These are phyloP conservation scores for Sebastes trivittatus DNA, from an alignment of 2,797 vertebrate species.

Conservation along the genomic window DNA sequence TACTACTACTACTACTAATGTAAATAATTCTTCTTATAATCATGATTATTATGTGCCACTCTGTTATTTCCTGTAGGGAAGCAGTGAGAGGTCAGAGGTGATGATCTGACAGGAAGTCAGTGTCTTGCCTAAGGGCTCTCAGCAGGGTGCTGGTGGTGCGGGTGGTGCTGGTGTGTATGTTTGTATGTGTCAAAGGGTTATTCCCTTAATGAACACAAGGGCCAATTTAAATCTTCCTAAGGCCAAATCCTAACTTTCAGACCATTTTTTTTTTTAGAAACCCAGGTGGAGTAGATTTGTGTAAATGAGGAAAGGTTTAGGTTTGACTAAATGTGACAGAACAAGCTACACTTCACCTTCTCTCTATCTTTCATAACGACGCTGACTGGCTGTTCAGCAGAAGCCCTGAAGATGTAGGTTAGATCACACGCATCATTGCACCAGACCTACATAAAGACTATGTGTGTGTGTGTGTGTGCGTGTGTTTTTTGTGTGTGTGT, in stretches of 20 bases:
- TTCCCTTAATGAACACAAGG: background rate
- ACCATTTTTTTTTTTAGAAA: background rate
- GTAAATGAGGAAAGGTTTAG: background rate
- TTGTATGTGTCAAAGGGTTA: background rate
- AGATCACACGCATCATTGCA: slow-evolving; percentile 70
- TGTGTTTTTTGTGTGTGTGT: slow-evolving; percentile 2
- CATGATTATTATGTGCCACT: background rate
- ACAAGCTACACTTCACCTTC: background rate
- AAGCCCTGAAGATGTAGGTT: slow-evolving; percentile 81
- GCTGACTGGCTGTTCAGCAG: slow-evolving; percentile 23
- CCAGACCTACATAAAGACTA: slow-evolving; percentile 59
- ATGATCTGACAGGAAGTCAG: slow-evolving; percentile 23
- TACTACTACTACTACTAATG: background rate
- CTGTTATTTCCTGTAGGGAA: background rate
- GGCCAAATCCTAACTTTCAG: background rate
- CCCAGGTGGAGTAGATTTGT: background rate
- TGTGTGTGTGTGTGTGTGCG: slow-evolving; percentile 4
- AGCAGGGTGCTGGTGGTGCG: slow-evolving; percentile 32
- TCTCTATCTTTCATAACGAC: slow-evolving; percentile 5
- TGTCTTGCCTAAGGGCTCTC: slow-evolving; percentile 20
- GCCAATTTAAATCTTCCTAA: background rate
- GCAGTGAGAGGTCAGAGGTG: slow-evolving; percentile 9
- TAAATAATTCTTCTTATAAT: background rate
- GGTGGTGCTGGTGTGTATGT: background rate
- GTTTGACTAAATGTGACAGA: background rate